Conservation (phyloP, 1,140 invertebrate genomes). For the Dolichoris vasculosae region DNA sequence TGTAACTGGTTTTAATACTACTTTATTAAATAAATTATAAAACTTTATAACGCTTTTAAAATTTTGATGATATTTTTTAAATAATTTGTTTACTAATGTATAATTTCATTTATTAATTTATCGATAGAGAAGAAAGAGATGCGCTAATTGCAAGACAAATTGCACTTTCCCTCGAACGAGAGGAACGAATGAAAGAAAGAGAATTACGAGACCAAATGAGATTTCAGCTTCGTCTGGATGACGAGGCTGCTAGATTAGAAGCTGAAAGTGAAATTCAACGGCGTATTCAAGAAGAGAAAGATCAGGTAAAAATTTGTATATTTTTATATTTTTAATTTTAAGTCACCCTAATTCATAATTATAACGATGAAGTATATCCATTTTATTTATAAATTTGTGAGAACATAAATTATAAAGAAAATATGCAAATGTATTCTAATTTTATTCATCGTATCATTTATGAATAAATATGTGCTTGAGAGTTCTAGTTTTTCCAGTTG, state of each 20-base stretch:
- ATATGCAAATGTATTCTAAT: too few relatives aligned
- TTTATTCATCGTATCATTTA: too few relatives aligned
- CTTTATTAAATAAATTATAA: too few relatives aligned
- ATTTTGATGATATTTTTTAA: not conserved
- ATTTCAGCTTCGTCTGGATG: constrained; percentile 69
- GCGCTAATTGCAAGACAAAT: constrained; percentile 79
- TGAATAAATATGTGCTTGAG: too few relatives aligned
- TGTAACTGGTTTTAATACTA: too few relatives aligned
- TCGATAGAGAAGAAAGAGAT: constrained; percentile 81
- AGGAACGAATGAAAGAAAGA: constrained; percentile 76
- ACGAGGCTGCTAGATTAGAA: constrained; percentile 71
- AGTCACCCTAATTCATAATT: not conserved
- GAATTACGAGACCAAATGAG: constrained; percentile 74
- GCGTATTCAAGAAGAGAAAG: constrained; percentile 78
- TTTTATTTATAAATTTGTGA: too few relatives aligned
- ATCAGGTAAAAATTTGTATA: constrained; percentile 72
- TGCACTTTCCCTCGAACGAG: constrained; percentile 78
- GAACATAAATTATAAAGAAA: too few relatives aligned
- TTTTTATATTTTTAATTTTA: not conserved
- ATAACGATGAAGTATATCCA: not conserved
- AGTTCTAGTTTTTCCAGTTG: too few relatives aligned
- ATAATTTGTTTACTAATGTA: not conserved
- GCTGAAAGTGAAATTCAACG: constrained; percentile 65
- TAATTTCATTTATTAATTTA: not conserved
- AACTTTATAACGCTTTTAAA: too few relatives aligned